phyloP scores from a whole-genome alignment of 2,113 vertebrate genomes.

The Gymnobelideus leadbeateri region DNA sequence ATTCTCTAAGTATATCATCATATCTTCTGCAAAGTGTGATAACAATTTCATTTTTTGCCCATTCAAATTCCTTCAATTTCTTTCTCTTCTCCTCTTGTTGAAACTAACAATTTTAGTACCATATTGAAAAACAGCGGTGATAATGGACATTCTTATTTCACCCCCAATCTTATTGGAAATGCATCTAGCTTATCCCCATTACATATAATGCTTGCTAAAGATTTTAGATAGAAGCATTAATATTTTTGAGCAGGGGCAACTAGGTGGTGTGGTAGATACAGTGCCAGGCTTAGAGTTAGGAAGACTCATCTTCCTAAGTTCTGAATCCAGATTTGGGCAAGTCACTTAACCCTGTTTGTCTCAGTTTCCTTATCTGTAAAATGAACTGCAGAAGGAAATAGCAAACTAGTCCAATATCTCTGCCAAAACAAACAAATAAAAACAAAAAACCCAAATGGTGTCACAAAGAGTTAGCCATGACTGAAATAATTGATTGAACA shows the following conservation, averaged over 20 bases:
- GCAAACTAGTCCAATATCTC: background rate
- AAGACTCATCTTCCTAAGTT: background rate
- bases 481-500: background rate
- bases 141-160: too few species aligned
- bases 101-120: too few species aligned
- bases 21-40: too few species aligned
- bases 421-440: background rate
- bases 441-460: background rate
- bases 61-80: too few species aligned
- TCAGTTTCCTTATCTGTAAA: background rate
- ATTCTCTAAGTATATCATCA: too few species aligned
- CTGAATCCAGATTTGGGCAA: background rate
- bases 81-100: too few species aligned
- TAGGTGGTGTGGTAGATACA: background rate
- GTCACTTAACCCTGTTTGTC: background rate
- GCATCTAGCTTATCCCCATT: too few species aligned
- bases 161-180: too few species aligned
- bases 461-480: background rate
- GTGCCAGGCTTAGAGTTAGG: background rate
- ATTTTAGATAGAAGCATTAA: too few species aligned
- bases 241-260: background rate
- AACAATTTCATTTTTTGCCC: too few species aligned
- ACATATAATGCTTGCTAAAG: too few species aligned
- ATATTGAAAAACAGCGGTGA: too few species aligned
- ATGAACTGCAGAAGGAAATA: background rate